Evolutionary conservation across 2,888 invertebrate species (phyloP).

Genomic region (Cacoxenus indagator): DNA sequence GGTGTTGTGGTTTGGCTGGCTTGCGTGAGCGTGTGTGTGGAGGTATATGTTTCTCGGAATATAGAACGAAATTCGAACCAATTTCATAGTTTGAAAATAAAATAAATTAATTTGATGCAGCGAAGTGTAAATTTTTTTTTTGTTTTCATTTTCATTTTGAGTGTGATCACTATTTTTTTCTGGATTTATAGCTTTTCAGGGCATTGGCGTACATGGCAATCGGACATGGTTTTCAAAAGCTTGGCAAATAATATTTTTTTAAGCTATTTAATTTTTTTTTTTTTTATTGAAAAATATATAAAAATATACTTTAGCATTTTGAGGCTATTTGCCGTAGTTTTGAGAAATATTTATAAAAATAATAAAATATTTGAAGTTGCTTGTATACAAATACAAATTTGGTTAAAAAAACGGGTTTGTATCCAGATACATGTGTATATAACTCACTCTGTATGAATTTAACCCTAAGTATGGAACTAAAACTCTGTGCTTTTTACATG

Average conservation of each 20-base stretch:
- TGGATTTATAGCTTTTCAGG: slow-evolving; percentile 40
- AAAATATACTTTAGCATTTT: neutral
- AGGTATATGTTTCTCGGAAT: slow-evolving; percentile 40
- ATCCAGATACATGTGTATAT: too few relatives aligned
- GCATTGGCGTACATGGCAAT: slow-evolving; percentile 18
- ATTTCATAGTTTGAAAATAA: slow-evolving; percentile 47
- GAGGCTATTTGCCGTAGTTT: too few relatives aligned
- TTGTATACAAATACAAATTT: too few relatives aligned
- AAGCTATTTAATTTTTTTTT: neutral
- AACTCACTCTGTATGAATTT: too few relatives aligned
- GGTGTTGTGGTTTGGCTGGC: neutral
- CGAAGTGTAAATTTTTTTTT: slow-evolving; percentile 39
- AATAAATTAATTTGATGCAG: slow-evolving; percentile 43
- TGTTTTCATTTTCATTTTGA: slow-evolving; percentile 8
- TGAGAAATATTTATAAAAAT: too few relatives aligned
- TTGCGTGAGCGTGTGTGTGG: neutral
- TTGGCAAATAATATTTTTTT: slow-evolving; percentile 38
- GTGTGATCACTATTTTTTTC: slow-evolving; percentile 50
- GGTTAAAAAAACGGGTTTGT: too few relatives aligned
- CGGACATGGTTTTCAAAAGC: slow-evolving; percentile 46
- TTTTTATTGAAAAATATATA: neutral
- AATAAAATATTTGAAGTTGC: too few relatives aligned
- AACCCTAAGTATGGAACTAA: too few relatives aligned
- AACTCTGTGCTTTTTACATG: too few relatives aligned
- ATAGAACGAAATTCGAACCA: slow-evolving; percentile 67